phyloP scores from a whole-genome alignment of 2,113 vertebrate species.

The Aviceda subcristata region DNA sequence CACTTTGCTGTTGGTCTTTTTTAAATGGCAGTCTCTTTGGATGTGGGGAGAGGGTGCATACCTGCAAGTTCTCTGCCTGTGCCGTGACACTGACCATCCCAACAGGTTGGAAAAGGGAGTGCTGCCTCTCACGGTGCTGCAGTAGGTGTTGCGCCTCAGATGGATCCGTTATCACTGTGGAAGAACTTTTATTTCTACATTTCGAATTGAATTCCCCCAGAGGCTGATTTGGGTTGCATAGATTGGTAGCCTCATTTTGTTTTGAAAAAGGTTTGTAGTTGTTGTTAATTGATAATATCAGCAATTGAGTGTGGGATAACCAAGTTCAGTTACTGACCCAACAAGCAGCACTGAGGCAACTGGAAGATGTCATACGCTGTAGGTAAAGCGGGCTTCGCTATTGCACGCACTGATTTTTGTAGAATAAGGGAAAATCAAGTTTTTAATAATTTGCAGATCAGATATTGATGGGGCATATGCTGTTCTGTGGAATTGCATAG shows the following conservation, averaged over 20 bases:
- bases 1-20: not conserved
- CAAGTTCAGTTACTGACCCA: not conserved
- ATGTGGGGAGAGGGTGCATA: not conserved
- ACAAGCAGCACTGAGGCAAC: not conserved
- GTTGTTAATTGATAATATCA: not conserved
- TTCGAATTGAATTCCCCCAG: not conserved
- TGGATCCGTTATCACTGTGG: not conserved
- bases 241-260: not conserved
- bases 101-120: not conserved
- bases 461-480: not conserved
- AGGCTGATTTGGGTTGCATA: not conserved
- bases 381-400: not conserved
- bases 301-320: not conserved
- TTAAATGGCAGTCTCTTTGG: accelerated
- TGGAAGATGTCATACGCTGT: not conserved
- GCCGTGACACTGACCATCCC: not conserved
- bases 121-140: not conserved
- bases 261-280: not conserved
- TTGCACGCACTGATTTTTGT: not conserved
- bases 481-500: not conserved
- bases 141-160: not conserved
- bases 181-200: not conserved
- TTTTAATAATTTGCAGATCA: not conserved
- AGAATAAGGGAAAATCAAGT: not conserved
- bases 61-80: not conserved